Conservation (phyloP, 1,140 invertebrate species). For the Drosophila simulans region DNA sequence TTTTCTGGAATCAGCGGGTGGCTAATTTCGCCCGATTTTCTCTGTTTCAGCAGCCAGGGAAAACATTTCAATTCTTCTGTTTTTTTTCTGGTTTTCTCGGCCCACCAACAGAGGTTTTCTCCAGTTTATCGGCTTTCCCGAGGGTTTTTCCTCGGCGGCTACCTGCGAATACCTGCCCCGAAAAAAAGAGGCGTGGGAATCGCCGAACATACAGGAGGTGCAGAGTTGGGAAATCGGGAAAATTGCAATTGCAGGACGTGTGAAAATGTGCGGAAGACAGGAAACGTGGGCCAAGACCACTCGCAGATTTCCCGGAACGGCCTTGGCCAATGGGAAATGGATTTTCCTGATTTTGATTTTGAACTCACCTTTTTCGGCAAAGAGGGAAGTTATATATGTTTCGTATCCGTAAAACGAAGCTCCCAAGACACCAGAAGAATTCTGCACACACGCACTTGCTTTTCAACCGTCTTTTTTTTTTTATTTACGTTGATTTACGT, state of each 20-base stretch:
- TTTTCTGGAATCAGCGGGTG: slow-evolving; percentile 60
- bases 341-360: slow-evolving; percentile 1
- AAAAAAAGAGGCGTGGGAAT: slow-evolving; percentile 61
- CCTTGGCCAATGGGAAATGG: slow-evolving; percentile 43
- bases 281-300: slow-evolving; percentile 50
- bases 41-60: slow-evolving; percentile 18
- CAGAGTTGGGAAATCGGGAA: slow-evolving; percentile 10
- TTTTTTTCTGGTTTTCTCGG: slow-evolving; percentile 21
- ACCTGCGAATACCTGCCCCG: slow-evolving; percentile 48
- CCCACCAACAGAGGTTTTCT: slow-evolving; percentile 69
- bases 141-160: slow-evolving; percentile 24
- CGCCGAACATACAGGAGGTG: slow-evolving; percentile 10
- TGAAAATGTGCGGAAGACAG: slow-evolving; percentile 73
- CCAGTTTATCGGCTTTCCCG: slow-evolving; percentile 39
- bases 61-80: slow-evolving; percentile 14
- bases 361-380: slow-evolving; percentile 32
- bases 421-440: slow-evolving; percentile 10
- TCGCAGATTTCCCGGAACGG: slow-evolving; percentile 31
- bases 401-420: slow-evolving; percentile 29
- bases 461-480: slow-evolving; percentile 21
- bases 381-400: slow-evolving; percentile 2
- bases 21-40: slow-evolving; percentile 68
- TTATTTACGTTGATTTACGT: slow-evolving; percentile 13
- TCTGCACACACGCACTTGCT: slow-evolving; percentile 9
- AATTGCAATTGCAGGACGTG: slow-evolving; percentile 74